phyloP scores from a whole-genome alignment of 2,797 vertebrate species.

The Schizothorax lantsangensis region DNA sequence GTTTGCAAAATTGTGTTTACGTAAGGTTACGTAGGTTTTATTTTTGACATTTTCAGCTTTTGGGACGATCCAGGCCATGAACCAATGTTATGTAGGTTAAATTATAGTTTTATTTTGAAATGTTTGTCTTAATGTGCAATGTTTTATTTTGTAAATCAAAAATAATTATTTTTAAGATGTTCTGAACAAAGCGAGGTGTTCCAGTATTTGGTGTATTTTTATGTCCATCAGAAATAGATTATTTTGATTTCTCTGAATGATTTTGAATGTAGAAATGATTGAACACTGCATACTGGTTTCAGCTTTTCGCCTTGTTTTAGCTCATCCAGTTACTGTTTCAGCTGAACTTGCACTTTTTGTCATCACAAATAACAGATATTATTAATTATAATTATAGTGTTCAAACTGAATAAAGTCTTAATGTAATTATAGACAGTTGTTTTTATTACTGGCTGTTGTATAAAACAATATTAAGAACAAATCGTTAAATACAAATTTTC shows the following conservation, averaged over 20 bases:
- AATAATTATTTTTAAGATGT: conserved; percentile 38
- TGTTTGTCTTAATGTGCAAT: conserved; percentile 53
- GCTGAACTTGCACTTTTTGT: conserved; percentile 48
- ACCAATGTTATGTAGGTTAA: conserved; percentile 27
- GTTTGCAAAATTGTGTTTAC: background rate
- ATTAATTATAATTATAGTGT: conserved; percentile 14
- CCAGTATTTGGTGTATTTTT: conserved; percentile 14
- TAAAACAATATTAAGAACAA: too few relatives aligned
- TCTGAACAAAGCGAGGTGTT: conserved; percentile 28
- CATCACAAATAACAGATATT: conserved; percentile 25
- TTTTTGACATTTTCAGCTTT: background rate
- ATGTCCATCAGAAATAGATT: background rate
- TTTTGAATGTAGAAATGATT: conserved; percentile 1
- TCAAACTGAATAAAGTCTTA: conserved; percentile 46
- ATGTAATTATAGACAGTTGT: background rate
- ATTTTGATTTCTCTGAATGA: background rate
- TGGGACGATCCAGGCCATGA: background rate
- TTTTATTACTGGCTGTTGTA: background rate
- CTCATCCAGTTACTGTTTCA: conserved; percentile 57
- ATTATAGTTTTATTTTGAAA: conserved; percentile 28
- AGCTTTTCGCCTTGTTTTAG: conserved; percentile 38
- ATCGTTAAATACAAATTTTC: too few relatives aligned
- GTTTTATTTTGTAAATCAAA: conserved; percentile 53
- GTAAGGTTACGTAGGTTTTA: background rate
- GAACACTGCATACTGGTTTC: background rate